phyloP scores from a whole-genome alignment of 2,888 invertebrate species.

The Athetis lepigone region DNA sequence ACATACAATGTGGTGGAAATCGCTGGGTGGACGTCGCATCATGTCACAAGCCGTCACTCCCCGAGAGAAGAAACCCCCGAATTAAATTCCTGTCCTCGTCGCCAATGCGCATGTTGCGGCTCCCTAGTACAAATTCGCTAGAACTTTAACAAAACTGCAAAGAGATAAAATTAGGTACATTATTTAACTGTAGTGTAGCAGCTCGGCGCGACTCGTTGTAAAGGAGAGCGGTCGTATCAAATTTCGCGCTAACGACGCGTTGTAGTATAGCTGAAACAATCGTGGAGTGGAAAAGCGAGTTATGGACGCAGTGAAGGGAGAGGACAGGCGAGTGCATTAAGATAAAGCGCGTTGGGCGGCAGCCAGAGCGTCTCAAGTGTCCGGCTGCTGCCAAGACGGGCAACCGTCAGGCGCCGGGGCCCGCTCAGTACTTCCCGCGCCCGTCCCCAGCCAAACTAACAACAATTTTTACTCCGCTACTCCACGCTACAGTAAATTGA shows the following conservation, averaged over 20 bases:
- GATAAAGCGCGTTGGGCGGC: conserved; percentile 86
- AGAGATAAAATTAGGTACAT: conserved; percentile 74
- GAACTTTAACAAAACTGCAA: conserved; percentile 71
- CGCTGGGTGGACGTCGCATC: conserved; percentile 76
- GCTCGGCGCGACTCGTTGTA: conserved; percentile 46
- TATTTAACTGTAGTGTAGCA: conserved; percentile 67
- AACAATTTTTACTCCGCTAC: conserved; percentile 32
- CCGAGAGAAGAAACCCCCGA: conserved; percentile 80
- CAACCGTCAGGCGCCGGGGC: conserved; percentile 62
- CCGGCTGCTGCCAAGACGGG: conserved; percentile 80
- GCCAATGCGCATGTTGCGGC: conserved; percentile 69
- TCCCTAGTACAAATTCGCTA: conserved; percentile 73
- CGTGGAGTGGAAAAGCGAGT: conserved; percentile 81
- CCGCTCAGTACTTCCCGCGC: conserved; percentile 46
- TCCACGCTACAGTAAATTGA: neutral
- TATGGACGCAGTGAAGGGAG: conserved; percentile 79
- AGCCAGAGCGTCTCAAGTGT: conserved; percentile 88
- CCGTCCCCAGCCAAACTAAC: conserved; percentile 18
- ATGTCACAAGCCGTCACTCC: conserved; percentile 83
- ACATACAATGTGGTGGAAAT: conserved; percentile 80
- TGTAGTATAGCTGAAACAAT: conserved; percentile 78
- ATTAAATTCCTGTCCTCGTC: conserved; percentile 86
- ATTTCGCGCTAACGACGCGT: conserved; percentile 72
- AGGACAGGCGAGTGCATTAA: conserved; percentile 86
- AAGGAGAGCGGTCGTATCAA: conserved; percentile 65